Evolutionary conservation across 2,888 invertebrate genomes (phyloP), one percentile per base, ranked within the genome.

Genomic region (Salticus scenicus): DNA sequence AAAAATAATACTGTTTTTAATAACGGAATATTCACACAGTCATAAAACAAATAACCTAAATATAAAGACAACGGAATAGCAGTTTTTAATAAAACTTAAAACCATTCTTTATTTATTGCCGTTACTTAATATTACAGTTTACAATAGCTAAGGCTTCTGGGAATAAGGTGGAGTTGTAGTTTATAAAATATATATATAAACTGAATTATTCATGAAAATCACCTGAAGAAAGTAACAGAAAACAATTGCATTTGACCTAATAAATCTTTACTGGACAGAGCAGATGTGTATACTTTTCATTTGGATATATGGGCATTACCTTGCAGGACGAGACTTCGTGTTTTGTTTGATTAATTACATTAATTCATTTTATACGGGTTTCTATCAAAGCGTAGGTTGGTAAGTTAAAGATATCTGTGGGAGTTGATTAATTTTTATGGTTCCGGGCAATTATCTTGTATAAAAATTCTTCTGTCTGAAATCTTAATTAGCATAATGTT

Each of bases 341-440:
- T 24, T 57, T 57, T 57, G 57, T 57, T 57, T 57, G 7, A n/a
- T 5, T 57, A 57, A 57, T 57, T 4, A 17, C 57, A 57, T 24
- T 57, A 57, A 57, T 24, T 24, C n/a, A 17, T 24, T 57, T 24
- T 57, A 57, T 17, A 57, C 24, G 12, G 57, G 57, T 24, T 57
- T 57, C 17, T 57, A 24, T 24, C 24, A 57, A 57, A 24, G 57
- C 24, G 20, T 57, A 57, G 20, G 57, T 7, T 57, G 24, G 24
- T 57, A 24, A 24, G 57, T 24, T 24, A 57, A 57, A 57, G 7
- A 57, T 47, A 12, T 24, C 20, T 4, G 57, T 57, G 57, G 57
- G 57, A 57, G 57, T 57, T 57, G 24, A 57, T 57, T 57, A 57
- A 57, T 57, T 24, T 57, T n/a, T 57, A 57, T 57, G 4, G 57